A percentile compares a stretch with the other conserved stretches of the same genome.
These are phyloP conservation scores for Tholera decimalis DNA, from an alignment of 2,888 invertebrate genomes.

Conservation along the genomic window DNA sequence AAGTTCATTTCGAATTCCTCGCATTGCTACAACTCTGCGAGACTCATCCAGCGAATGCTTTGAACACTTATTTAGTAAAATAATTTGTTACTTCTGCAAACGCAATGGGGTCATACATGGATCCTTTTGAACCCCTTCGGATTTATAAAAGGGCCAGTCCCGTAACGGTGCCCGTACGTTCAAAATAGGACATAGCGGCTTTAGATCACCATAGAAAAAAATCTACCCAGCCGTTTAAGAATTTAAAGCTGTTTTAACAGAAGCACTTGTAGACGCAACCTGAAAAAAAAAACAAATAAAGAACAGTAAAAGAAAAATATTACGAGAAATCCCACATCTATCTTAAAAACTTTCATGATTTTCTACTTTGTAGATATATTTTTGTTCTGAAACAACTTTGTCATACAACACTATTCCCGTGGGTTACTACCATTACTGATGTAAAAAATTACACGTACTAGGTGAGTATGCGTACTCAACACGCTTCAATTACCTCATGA, in stretches of 20 bases:
- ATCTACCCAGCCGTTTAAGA: not conserved
- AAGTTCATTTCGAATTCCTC: constrained; percentile 33
- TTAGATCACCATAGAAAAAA: not conserved
- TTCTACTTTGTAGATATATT: constrained; percentile 23
- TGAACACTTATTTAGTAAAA: constrained; percentile 18
- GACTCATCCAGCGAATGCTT: constrained; percentile 11
- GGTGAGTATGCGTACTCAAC: not conserved
- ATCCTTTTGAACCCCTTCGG: constrained; percentile 22
- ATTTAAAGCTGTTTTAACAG: constrained; percentile 4
- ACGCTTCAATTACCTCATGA: constrained; percentile 18
- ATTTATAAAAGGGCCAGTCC: not conserved
- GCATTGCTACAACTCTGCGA: constrained; percentile 16
- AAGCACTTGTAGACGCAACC: not conserved
- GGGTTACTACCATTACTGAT: constrained; percentile 6
- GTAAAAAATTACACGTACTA: not conserved
- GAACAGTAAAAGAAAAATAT: constrained; percentile 31
- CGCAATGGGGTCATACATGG: constrained; percentile 3
- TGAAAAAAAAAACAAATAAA: constrained; percentile 27
- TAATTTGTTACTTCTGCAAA: constrained; percentile 18
- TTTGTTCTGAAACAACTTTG: constrained; percentile 45
- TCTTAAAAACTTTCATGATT: constrained; percentile 32
- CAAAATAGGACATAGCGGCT: not conserved
- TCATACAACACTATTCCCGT: constrained; percentile 40
- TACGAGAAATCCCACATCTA: constrained; percentile 25
- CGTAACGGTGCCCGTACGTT: not conserved